phyloP scores from a whole-genome alignment of 2,113 vertebrate species.

The Tenrec ecaudatus region DNA sequence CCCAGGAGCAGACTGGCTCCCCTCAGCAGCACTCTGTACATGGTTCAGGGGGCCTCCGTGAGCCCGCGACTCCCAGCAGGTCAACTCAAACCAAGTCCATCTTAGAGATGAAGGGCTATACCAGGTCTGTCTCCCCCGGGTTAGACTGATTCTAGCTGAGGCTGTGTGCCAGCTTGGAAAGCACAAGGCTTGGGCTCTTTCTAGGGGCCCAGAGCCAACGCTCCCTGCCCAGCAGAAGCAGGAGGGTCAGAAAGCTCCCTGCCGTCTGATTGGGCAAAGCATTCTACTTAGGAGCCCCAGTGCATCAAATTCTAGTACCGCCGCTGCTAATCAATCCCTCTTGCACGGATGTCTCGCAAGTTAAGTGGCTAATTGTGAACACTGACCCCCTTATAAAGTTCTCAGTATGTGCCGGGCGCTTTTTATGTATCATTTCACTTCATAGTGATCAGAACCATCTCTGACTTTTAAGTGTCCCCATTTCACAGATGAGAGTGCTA shows the following conservation, averaged over 20 bases:
- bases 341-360: no score
- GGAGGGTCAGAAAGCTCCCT: not conserved
- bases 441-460: no score
- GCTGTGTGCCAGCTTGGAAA: not conserved
- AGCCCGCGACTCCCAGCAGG: not conserved
- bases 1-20: no score
- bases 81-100: no score
- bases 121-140: no score
- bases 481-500: no score
- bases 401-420: not conserved
- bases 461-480: no score
- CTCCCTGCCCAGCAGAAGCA: not conserved
- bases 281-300: no score
- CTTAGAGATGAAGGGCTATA: not conserved
- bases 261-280: not conserved
- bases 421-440: not conserved
- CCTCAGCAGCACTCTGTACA: not conserved
- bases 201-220: not conserved
- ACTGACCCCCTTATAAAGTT: not conserved
- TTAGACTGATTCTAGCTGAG: no score
- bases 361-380: not conserved
- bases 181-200: not conserved
- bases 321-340: not conserved
- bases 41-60: not conserved
- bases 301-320: constrained; percentile 14